Evolutionary conservation across 2,888 invertebrate genomes (phyloP).

Genomic region (Vannuccia rotundouncinata): DNA sequence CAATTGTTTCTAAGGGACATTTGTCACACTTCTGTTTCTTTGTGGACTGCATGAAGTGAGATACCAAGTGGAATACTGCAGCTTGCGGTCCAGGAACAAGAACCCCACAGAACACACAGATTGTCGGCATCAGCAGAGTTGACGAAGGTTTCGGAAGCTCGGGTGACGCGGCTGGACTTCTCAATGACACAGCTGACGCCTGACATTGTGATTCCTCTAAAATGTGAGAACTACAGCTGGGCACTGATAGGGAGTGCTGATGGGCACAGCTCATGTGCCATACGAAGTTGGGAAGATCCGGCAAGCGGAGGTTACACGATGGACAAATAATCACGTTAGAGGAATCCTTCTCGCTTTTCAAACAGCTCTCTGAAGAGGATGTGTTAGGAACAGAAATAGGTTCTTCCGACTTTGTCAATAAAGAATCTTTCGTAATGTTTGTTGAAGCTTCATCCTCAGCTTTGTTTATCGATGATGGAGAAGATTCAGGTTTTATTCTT

Average conservation of each 20-base stretch:
- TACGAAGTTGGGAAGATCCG: not conserved
- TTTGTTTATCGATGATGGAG: too few relatives aligned
- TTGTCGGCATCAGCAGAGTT: not conserved
- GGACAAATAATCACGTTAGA: not conserved
- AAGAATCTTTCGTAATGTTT: too few relatives aligned
- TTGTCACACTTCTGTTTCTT: not conserved
- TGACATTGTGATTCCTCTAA: not conserved
- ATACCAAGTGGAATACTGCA: constrained; percentile 8
- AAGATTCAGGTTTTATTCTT: too few relatives aligned
- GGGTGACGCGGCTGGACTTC: not conserved
- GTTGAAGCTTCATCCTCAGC: too few relatives aligned
- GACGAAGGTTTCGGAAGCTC: not conserved
- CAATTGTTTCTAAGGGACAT: not conserved
- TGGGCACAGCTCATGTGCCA: constrained; percentile 1
- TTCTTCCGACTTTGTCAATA: too few relatives aligned
- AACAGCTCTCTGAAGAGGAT: too few relatives aligned
- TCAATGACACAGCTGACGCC: not conserved
- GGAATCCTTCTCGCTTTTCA: too few relatives aligned
- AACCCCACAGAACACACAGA: constrained; percentile 27
- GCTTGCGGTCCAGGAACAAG: not conserved
- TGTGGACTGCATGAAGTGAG: constrained; percentile 10
- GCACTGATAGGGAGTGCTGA: not conserved
- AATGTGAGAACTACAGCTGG: too few relatives aligned
- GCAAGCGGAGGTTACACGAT: not conserved
- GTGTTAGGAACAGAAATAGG: too few relatives aligned